Conservation (phyloP, 2,888 invertebrate genomes). For the Neoscelio sp. region DNA sequence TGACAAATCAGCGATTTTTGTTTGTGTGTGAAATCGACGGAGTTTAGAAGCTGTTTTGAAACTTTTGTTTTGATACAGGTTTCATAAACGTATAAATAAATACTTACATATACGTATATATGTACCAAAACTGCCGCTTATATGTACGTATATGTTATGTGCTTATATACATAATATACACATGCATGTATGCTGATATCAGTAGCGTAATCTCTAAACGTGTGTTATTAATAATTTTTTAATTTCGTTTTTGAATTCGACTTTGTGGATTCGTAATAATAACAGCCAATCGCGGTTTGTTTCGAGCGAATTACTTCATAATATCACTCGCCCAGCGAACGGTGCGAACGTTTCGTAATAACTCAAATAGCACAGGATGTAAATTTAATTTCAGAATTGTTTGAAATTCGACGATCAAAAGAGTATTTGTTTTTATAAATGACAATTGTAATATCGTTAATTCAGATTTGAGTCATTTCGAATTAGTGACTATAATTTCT, state of each 20-base stretch:
- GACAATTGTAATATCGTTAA: too few species aligned
- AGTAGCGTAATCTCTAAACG: conserved; percentile 44
- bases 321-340: conserved; percentile 78
- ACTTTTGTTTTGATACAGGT: too few species aligned
- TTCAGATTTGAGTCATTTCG: conserved; percentile 22
- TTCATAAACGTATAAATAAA: conserved; percentile 72
- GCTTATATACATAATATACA: conserved; percentile 71
- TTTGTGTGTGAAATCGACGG: conserved; percentile 34
- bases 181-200: conserved; percentile 68
- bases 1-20: conserved; percentile 34
- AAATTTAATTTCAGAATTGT: too few species aligned
- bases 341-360: conserved; percentile 77
- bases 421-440: too few species aligned
- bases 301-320: conserved; percentile 71
- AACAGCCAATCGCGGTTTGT: conserved; percentile 72
- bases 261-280: conserved; percentile 67
- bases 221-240: conserved; percentile 51
- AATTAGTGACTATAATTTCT: conserved; percentile 3
- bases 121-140: conserved; percentile 51
- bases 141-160: conserved; percentile 69
- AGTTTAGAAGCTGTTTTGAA: conserved; percentile 4
- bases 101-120: conserved; percentile 71
- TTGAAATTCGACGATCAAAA: too few species aligned
- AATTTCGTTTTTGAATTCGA: conserved; percentile 18
- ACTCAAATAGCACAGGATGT: too few species aligned